Base-by-base conservation (phyloP, 2,797 vertebrate species). In the Oryzias dopingdopingensis region DNA sequence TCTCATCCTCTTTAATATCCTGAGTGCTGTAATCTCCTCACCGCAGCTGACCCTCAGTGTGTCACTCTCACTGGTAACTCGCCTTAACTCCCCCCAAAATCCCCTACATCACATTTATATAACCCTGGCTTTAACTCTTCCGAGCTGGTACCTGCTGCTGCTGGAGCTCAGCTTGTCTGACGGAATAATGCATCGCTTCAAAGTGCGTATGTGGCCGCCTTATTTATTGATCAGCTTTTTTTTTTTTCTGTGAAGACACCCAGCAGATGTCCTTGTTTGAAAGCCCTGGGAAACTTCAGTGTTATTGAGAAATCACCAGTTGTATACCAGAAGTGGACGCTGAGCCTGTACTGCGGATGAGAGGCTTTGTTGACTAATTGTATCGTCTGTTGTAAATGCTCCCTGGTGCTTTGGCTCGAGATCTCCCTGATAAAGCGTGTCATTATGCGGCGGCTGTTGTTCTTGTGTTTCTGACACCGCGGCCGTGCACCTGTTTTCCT, bases 11-110 rank as follows among this genome's bases (percentile, higher is more conserved):
- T 86, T 88, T 89, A 87, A 87, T 88, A 89, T 86, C 85, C 85
- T 82, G 82, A 90, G 87, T 87, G 85, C 85, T 86, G 62, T 89
- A 89, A 89, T 89, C 85, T 88, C 82, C 74, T 85, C 80, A 65
- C 74, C 64, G 44, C 5, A 65, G 83, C 74, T 85, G 86, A 87
- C 81, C 84, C 69, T 17, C 50, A 56, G 59, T 49, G 40, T 80
- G 79, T 79, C 81, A 72, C 63, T 77, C 70, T 71, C 66, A 41
- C 74, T 42, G 62, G 72, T 69, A 52, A 62, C 70, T 56, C 76
- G 50, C 59, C 55, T 56, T 57, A 68, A 70, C 80, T 67, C 76
- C 65, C 71, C 71, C 60, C 64, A 26, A 83, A 86, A 84, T 83
- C 82, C 82, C 63, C 84, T 68, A 42, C 72, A 78, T 77, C 77